Percentiles rank a stretch among this genome's conserved stretches.
Conservation (phyloP, 2,113 vertebrate genomes). For the Chaetorhynchus papuensis region DNA sequence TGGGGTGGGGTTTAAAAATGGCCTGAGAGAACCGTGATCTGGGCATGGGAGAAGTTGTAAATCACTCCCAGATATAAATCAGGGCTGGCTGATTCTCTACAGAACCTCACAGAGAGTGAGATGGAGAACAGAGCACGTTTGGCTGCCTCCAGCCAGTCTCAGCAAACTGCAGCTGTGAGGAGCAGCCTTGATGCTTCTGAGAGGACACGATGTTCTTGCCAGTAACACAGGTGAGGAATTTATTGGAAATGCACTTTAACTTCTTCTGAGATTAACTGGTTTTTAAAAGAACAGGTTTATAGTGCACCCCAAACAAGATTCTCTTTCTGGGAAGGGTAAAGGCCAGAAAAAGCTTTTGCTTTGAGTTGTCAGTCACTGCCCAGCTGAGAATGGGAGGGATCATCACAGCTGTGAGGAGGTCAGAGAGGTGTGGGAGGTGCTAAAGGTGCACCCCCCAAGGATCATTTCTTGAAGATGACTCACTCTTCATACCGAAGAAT, state of each 20-base stretch:
- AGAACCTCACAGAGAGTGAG: not conserved
- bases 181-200: not conserved
- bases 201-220: not conserved
- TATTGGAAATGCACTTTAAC: not conserved
- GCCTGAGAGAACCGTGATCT: not conserved
- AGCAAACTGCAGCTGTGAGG: not conserved
- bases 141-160: not conserved
- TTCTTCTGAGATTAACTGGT: not conserved
- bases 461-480: not conserved
- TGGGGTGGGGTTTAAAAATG: not conserved
- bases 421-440: not conserved
- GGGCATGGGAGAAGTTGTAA: not conserved
- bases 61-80: not conserved
- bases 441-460: not conserved
- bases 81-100: not conserved
- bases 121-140: not conserved
- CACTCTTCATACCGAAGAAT: not conserved
- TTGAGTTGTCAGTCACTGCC: not conserved
- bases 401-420: not conserved
- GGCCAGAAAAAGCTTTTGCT: not conserved
- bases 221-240: not conserved
- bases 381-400: not conserved
- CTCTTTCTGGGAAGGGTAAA: not conserved
- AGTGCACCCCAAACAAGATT: not conserved
- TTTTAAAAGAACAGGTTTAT: not conserved